Evolutionary conservation across 1,140 invertebrate genomes (phyloP).

Genomic region (Papilio dardanus): DNA sequence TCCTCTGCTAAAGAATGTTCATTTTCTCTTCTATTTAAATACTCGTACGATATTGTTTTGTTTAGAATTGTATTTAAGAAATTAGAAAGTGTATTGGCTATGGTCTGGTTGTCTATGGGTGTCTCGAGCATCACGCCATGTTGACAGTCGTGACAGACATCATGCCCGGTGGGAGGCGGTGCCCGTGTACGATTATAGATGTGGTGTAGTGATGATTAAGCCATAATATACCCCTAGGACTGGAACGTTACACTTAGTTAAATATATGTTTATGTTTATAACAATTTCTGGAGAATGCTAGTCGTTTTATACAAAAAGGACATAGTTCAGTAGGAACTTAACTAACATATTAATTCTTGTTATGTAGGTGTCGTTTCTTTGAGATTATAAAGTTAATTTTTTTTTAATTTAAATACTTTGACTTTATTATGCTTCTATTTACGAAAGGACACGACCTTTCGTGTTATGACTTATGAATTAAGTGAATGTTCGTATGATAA

Average conservation of each 20-base stretch:
- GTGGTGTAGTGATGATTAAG: no score
- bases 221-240: no score
- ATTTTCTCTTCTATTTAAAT: not conserved
- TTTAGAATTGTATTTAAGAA: not conserved
- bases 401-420: not conserved
- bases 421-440: conserved; percentile 12
- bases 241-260: no score
- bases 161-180: no score
- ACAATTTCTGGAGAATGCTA: not conserved
- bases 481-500: conserved; percentile 26
- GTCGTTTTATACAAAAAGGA: not conserved
- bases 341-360: no score
- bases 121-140: no score
- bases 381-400: not conserved
- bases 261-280: not conserved
- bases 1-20: conserved; percentile 1
- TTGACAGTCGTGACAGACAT: no score
- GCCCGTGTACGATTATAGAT: no score
- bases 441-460: conserved; percentile 1
- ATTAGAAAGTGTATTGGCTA: no score
- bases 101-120: no score
- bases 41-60: not conserved
- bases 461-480: conserved; percentile 33
- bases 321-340: no score
- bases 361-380: no score